Percentiles rank a stretch among this genome's conserved stretches.
Conservation (phyloP, 2,797 vertebrate genomes). For the Pseudomugil gertrudae region DNA sequence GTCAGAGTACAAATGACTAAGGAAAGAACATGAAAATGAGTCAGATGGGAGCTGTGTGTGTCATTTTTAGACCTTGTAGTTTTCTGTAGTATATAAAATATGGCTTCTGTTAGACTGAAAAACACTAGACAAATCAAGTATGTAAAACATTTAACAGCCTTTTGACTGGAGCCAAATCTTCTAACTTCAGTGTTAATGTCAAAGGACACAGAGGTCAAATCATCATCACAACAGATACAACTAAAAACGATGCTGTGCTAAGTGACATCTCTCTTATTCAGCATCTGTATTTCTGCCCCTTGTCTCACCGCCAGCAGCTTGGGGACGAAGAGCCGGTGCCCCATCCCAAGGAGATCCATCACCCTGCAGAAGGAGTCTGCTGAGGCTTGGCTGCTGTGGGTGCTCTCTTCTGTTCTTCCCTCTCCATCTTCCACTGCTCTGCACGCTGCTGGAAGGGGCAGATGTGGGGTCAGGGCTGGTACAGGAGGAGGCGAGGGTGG, state of each 20-base stretch:
- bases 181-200: background rate
- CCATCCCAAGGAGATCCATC: constrained; percentile 97
- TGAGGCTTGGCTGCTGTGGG: constrained; percentile 79
- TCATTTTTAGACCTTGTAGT: too few species aligned
- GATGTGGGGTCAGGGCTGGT: constrained; percentile 83
- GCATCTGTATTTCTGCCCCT: constrained; percentile 3
- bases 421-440: constrained; percentile 88
- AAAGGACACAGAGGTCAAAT: background rate
- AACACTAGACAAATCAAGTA: background rate
- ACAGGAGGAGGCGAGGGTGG: constrained; percentile 54
- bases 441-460: constrained; percentile 85
- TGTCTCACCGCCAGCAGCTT: constrained; percentile 98
- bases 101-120: background rate
- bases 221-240: background rate
- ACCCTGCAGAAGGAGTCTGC: constrained; percentile 91
- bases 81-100: background rate
- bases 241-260: background rate
- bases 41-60: background rate
- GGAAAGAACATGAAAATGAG: background rate
- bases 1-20: background rate
- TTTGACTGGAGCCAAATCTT: background rate
- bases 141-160: too few species aligned
- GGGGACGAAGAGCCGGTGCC: constrained; percentile 97
- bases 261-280: constrained; percentile 8
- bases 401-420: constrained; percentile 76